phyloP scores from a whole-genome alignment of 2,113 vertebrate species.

The Mastomys coucha region DNA sequence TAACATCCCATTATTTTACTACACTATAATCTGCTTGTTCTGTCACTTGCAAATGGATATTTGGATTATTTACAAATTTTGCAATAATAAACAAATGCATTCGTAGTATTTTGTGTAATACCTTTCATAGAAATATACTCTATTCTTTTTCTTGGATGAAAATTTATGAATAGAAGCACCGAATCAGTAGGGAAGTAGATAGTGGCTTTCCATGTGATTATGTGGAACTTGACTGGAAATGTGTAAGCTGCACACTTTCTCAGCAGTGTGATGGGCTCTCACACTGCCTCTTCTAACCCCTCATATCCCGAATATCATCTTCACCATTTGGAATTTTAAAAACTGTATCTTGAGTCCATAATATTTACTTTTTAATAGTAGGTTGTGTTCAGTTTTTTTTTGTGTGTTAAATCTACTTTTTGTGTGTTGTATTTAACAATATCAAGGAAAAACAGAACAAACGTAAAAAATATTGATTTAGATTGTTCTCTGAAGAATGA shows the following conservation, averaged over 20 bases:
- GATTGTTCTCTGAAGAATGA: constrained; percentile 7
- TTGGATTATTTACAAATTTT: background rate
- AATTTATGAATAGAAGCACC: background rate
- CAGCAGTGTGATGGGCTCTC: background rate
- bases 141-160: background rate
- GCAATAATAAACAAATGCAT: background rate
- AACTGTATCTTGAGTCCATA: background rate
- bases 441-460: constrained; percentile 25
- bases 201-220: background rate
- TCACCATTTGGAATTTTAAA: background rate
- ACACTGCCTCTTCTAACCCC: background rate
- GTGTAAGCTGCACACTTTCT: background rate
- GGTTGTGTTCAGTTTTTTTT: background rate
- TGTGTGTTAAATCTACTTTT: background rate
- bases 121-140: background rate
- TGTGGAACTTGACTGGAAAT: background rate
- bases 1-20: background rate
- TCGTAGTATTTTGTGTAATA: background rate
- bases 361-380: background rate
- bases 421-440: background rate
- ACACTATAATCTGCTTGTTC: background rate
- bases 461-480: background rate
- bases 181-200: background rate
- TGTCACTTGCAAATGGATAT: background rate
- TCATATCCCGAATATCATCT: background rate